These are phyloP conservation scores for Entosphenus tridentatus DNA, from an alignment of 2,113 vertebrate genomes.

Conservation along the genomic window DNA sequence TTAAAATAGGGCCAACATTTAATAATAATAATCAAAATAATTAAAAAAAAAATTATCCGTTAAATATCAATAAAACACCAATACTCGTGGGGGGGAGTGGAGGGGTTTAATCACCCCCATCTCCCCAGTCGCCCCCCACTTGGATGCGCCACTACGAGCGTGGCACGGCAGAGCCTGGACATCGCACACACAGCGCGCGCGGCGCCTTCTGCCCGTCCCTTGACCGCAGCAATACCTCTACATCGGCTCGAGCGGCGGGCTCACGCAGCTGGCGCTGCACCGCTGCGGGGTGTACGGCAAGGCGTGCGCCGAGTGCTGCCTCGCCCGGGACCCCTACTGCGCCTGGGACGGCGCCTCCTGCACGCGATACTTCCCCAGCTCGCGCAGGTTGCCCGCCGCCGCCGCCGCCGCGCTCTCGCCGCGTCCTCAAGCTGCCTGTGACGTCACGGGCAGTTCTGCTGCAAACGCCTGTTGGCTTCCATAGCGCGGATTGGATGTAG, in stretches of 20 bases:
- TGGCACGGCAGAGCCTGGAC: no score
- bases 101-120: neutral
- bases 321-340: slow-evolving; percentile 86
- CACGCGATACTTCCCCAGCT: slow-evolving; percentile 89
- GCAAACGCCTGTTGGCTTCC: neutral
- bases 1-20: no score
- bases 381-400: slow-evolving; percentile 47
- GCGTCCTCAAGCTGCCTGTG: neutral
- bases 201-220: slow-evolving; percentile 9
- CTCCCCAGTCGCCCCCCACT: neutral
- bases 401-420: neutral
- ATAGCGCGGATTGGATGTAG: neutral
- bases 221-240: slow-evolving; percentile 72
- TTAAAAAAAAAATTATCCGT: no score
- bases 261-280: slow-evolving; percentile 76
- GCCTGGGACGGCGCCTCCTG: slow-evolving; percentile 88
- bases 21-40: no score
- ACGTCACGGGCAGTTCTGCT: neutral
- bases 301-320: slow-evolving; percentile 86
- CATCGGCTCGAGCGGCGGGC: slow-evolving; percentile 48
- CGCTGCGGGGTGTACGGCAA: slow-evolving; percentile 81
- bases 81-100: no score
- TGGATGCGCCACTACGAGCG: no score
- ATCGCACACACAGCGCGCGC: no score
- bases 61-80: neutral